Conservation (phyloP, 2,888 invertebrate species). For the Lepidochitona cinerea region DNA sequence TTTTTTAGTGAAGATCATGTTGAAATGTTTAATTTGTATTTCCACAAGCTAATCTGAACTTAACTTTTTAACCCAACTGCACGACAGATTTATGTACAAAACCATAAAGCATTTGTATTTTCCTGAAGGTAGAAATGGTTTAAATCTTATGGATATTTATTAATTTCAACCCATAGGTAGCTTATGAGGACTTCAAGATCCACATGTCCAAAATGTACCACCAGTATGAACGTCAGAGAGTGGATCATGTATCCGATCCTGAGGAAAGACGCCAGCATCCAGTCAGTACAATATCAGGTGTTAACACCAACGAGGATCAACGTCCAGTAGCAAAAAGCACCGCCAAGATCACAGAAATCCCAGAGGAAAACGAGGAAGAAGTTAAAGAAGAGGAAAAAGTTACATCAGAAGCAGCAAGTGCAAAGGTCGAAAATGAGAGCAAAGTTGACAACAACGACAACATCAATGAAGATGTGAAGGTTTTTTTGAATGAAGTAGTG, state of each 20-base stretch:
- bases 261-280: conserved; percentile 92
- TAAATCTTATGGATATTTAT: no score
- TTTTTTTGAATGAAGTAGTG: conserved; percentile 36
- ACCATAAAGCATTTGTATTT: no score
- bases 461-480: conserved; percentile 23
- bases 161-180: no score
- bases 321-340: conserved; percentile 53
- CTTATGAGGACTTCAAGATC: conserved; percentile 97
- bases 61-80: no score
- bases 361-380: conserved; percentile 23
- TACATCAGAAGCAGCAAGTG: conserved; percentile 18
- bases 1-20: no score
- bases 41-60: no score
- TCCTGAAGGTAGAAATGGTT: not conserved
- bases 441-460: conserved; percentile 34
- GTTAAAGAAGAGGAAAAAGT: conserved; percentile 8
- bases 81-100: no score
- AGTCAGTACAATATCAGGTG: conserved; percentile 94
- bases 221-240: conserved; percentile 89
- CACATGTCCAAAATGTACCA: conserved; percentile 93
- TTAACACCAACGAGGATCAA: conserved; percentile 39
- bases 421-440: conserved; percentile 11
- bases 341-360: conserved; percentile 58
- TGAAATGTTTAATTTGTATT: no score
- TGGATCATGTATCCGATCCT: conserved; percentile 96